Percentiles rank a stretch among this genome's conserved stretches.
Conservation (phyloP, 1,140 invertebrate species). For the Halesus radiatus region DNA sequence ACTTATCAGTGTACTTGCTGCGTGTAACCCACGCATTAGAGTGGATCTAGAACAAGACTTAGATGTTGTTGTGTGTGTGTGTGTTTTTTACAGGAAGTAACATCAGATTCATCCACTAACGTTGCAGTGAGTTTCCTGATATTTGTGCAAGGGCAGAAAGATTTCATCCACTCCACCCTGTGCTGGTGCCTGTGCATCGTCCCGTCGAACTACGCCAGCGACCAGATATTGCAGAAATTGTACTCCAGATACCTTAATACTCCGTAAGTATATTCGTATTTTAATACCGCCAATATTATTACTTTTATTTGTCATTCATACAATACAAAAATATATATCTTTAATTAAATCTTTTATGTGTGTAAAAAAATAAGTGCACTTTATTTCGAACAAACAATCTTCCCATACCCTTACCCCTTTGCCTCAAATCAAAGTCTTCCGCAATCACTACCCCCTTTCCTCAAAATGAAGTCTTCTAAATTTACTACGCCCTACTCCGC, state of each 20-base stretch:
- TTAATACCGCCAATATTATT: no score
- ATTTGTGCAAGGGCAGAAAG: slow-evolving; percentile 25
- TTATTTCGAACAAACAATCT: no score
- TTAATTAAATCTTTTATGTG: background rate
- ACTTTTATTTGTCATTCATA: no score
- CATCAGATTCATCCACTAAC: slow-evolving; percentile 15
- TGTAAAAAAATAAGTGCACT: background rate
- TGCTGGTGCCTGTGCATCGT: slow-evolving; percentile 40
- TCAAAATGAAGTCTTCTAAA: no score
- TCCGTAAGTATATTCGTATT: background rate
- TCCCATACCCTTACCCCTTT: no score
- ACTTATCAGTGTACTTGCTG: no score
- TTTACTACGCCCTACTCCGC: no score
- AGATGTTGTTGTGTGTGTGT: no score
- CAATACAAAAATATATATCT: background rate
- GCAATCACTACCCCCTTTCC: no score
- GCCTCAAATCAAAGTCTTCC: no score
- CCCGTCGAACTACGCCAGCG: slow-evolving; percentile 38
- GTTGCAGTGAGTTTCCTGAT: slow-evolving; percentile 28
- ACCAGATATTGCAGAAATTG: slow-evolving; percentile 19
- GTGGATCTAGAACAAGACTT: no score
- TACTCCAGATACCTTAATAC: background rate
- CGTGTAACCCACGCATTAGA: no score
- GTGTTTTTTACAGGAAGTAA: slow-evolving; percentile 10
- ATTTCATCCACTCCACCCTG: slow-evolving; percentile 18